These are phyloP conservation scores for Lymantria monacha DNA, from an alignment of 2,888 invertebrate genomes.

Conservation along the genomic window DNA sequence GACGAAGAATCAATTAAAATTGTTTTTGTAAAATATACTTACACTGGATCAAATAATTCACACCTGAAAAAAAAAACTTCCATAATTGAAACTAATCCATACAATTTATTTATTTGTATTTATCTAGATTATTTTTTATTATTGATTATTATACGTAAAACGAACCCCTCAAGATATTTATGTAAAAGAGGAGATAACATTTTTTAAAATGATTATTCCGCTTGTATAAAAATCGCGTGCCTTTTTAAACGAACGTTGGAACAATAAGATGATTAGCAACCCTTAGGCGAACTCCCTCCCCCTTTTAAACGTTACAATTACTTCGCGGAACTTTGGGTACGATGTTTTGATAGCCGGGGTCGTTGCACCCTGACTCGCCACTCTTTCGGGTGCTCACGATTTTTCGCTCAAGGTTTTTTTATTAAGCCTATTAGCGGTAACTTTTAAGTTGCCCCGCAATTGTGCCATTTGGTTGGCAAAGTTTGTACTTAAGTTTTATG, in stretches of 20 bases:
- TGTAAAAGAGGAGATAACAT: slow-evolving; percentile 13
- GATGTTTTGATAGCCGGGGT: slow-evolving; percentile 50
- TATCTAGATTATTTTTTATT: too few relatives aligned
- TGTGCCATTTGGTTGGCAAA: slow-evolving; percentile 17
- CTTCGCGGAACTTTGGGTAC: slow-evolving; percentile 53
- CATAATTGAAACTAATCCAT: too few relatives aligned
- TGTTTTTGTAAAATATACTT: too few relatives aligned
- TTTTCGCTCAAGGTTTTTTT: slow-evolving; percentile 36
- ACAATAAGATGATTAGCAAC: slow-evolving; percentile 64
- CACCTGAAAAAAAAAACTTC: too few relatives aligned
- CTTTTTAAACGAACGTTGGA: slow-evolving; percentile 42
- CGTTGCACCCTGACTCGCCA: slow-evolving; percentile 40
- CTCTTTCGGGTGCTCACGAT: slow-evolving; percentile 31
- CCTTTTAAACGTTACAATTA: slow-evolving; percentile 52
- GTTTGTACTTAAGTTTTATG: slow-evolving; percentile 5
- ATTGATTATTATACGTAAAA: too few relatives aligned
- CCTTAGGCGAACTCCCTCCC: slow-evolving; percentile 48
- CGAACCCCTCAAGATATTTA: slow-evolving; percentile 15
- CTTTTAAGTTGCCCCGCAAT: slow-evolving; percentile 24
- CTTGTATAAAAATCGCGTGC: slow-evolving; percentile 43
- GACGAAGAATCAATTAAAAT: too few relatives aligned
- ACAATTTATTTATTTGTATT: too few relatives aligned
- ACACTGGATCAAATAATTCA: too few relatives aligned
- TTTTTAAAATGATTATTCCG: slow-evolving; percentile 32
- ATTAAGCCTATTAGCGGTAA: slow-evolving; percentile 37